A percentile compares a stretch with the other conserved stretches of the same genome.
Conservation (phyloP, 2,888 invertebrate species). For the Anagyrus pseudococci region DNA sequence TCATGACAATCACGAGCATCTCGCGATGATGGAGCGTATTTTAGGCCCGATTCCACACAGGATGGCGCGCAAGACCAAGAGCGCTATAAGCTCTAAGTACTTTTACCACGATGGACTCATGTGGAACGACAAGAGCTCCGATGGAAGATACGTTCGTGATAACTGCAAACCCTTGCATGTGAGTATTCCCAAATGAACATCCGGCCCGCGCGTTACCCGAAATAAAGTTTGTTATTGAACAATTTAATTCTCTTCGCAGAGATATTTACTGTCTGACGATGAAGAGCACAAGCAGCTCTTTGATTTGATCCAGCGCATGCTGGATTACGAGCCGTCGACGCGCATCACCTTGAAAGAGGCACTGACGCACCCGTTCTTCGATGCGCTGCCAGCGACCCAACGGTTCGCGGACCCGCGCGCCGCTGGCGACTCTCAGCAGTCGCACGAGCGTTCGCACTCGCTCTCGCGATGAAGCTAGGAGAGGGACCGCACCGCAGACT, state of each 20-base stretch:
- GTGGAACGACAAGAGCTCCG: constrained; percentile 97
- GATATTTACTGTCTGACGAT: constrained; percentile 86
- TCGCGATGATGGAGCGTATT: constrained; percentile 99
- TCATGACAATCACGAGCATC: constrained; percentile 98
- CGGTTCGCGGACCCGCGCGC: constrained; percentile 69
- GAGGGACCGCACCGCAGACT: constrained; percentile 49
- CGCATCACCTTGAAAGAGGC: constrained; percentile 89
- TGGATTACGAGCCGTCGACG: constrained; percentile 94
- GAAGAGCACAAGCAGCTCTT: constrained; percentile 93
- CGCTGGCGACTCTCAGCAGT: constrained; percentile 64
- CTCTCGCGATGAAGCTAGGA: constrained; percentile 73
- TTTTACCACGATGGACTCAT: constrained; percentile 97
- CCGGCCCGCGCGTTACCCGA: neutral
- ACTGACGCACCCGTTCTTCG: constrained; percentile 91
- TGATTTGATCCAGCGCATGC: constrained; percentile 92
- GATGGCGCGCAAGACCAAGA: constrained; percentile 86
- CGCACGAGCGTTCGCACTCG: constrained; percentile 74
- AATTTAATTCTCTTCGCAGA: constrained; percentile 65
- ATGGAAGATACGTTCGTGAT: constrained; percentile 96
- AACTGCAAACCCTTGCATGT: constrained; percentile 96
- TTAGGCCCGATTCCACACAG: constrained; percentile 95
- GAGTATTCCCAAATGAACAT: constrained; percentile 57
- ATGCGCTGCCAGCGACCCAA: constrained; percentile 80
- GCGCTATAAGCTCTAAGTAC: constrained; percentile 88
- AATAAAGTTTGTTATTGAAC: neutral